phyloP scores from a whole-genome alignment of 2,797 vertebrate genomes.

The Thalassophryne amazonica region DNA sequence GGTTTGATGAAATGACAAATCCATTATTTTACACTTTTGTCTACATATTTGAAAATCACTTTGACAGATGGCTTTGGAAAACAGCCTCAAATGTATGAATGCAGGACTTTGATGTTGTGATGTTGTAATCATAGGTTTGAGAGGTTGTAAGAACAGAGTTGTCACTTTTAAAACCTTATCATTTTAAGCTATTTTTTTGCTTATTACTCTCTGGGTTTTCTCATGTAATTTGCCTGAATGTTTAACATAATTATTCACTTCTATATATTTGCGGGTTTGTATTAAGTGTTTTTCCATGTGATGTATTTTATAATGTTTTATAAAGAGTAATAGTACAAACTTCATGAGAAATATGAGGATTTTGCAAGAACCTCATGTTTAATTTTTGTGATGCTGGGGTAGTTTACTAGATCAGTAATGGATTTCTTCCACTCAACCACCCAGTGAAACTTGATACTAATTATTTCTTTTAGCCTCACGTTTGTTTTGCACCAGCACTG shows the following conservation, averaged over 20 bases:
- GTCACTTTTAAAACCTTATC: background rate
- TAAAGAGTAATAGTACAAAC: background rate
- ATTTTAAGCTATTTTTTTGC: background rate
- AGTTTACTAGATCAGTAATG: conserved; percentile 30
- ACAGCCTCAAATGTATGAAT: background rate
- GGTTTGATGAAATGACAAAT: background rate
- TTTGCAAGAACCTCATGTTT: background rate
- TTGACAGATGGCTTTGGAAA: background rate
- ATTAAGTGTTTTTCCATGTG: background rate
- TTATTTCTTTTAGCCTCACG: conserved; percentile 43
- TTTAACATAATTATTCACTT: background rate
- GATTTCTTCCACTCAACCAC: background rate
- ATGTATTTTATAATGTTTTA: background rate
- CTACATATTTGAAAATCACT: background rate
- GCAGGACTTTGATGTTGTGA: conserved; percentile 2
- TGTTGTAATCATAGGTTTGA: background rate
- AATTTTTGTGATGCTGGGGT: background rate
- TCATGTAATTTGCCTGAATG: background rate
- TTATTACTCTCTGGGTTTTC: too few relatives aligned
- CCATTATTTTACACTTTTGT: background rate
- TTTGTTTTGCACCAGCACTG: conserved; percentile 43
- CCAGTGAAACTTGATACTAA: conserved; percentile 55
- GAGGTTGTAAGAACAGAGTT: background rate
- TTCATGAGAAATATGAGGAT: background rate
- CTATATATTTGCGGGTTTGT: background rate